These are phyloP conservation scores for Parnassius orleans DNA, from an alignment of 2,888 invertebrate genomes.

Conservation along the genomic window DNA sequence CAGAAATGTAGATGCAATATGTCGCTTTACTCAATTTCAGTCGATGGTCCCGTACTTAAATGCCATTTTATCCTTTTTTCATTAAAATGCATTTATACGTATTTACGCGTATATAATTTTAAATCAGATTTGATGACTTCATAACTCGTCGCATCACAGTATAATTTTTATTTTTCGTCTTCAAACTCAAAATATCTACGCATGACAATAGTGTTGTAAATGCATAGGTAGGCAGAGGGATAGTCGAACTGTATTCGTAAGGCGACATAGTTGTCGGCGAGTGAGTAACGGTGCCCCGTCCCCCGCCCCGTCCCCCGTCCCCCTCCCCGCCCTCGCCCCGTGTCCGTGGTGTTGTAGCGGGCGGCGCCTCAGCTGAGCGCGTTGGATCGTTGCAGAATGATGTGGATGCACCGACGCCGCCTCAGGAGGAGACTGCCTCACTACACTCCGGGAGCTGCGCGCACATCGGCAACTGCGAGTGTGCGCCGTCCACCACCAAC, in stretches of 20 bases:
- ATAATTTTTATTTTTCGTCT: too few species aligned
- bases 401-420: constrained; percentile 75
- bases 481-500: constrained; percentile 30
- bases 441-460: constrained; percentile 40
- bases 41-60: constrained; percentile 46
- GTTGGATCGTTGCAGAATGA: constrained; percentile 79
- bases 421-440: constrained; percentile 59
- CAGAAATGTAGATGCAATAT: constrained; percentile 48
- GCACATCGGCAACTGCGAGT: constrained; percentile 48
- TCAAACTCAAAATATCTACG: too few species aligned
- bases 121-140: too few species aligned
- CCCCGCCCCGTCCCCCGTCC: constrained; percentile 34
- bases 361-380: constrained; percentile 70
- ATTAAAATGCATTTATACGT: too few species aligned
- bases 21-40: constrained; percentile 54
- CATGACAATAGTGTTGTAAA: too few species aligned
- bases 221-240: constrained; percentile 30
- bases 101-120: too few species aligned
- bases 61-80: not conserved
- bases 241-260: constrained; percentile 45
- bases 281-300: constrained; percentile 67
- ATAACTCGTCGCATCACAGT: too few species aligned
- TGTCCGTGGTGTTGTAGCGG: constrained; percentile 59
- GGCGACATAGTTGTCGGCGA: constrained; percentile 51
- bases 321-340: constrained; percentile 31